Conservation (phyloP, 2,888 invertebrate genomes). For the Bellardia pandia region DNA sequence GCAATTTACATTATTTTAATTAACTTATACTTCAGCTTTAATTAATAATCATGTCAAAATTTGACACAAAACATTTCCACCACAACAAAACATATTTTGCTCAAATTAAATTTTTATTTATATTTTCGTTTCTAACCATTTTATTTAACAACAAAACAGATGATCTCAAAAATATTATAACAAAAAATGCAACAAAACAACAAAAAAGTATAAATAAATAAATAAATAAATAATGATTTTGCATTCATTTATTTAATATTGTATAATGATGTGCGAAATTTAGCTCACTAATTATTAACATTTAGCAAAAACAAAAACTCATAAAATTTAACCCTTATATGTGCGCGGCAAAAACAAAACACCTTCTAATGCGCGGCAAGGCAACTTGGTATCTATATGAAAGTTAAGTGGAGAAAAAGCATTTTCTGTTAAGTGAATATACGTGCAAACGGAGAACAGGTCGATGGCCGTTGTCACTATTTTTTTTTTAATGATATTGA, state of each 20-base stretch:
- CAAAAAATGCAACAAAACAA: not conserved
- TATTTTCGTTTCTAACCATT: not conserved
- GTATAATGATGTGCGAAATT: slow-evolving; percentile 68
- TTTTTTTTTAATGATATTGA: too few species aligned
- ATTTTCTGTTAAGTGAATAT: too few species aligned
- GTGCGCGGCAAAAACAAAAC: too few species aligned
- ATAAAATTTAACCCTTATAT: too few species aligned
- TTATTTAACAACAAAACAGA: slow-evolving; percentile 20
- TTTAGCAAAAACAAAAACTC: not conserved
- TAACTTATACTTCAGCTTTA: slow-evolving; percentile 48
- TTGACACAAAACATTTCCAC: not conserved
- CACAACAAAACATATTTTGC: not conserved
- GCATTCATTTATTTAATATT: slow-evolving; percentile 1
- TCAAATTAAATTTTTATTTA: not conserved
- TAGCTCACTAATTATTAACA: slow-evolving; percentile 54
- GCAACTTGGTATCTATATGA: too few species aligned
- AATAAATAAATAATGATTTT: not conserved
- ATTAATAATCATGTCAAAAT: slow-evolving; percentile 60
- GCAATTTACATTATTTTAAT: slow-evolving; percentile 38
- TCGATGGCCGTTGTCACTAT: too few species aligned
- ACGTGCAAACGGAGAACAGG: too few species aligned
- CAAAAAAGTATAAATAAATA: not conserved
- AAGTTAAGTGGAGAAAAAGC: too few species aligned
- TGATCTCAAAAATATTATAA: slow-evolving; percentile 25
- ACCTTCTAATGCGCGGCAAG: too few species aligned